Conservation (phyloP, 92 coral and sea anemone genomes). For the Bergia sp. region DNA sequence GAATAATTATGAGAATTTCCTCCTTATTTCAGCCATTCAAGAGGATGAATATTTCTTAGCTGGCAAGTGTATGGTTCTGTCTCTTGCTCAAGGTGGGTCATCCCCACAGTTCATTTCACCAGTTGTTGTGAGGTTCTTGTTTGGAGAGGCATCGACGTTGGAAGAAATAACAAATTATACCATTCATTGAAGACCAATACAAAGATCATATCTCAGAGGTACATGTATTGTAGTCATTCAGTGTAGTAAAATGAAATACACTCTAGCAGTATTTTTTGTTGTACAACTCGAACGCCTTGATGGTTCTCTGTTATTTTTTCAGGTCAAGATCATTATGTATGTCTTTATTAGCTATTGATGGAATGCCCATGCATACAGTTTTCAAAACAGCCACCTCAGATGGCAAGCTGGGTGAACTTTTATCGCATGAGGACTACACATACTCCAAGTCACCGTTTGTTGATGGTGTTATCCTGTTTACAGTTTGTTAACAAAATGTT, state of each 20-base stretch:
- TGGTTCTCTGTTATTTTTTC: no score
- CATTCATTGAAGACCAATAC: neutral
- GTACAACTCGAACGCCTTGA: no score
- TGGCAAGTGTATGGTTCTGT: constrained; percentile 10
- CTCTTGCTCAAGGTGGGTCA: constrained; percentile 4
- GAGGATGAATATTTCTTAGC: constrained; percentile 2
- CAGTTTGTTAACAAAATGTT: neutral
- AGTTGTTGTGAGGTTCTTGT: neutral
- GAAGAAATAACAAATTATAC: neutral
- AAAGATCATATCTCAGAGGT: neutral
- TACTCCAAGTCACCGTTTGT: no score
- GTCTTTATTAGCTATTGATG: no score
- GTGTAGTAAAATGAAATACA: no score
- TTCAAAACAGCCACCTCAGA: no score
- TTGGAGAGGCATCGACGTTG: neutral
- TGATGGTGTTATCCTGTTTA: no score
- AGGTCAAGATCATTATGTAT: no score
- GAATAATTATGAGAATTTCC: constrained; percentile 12
- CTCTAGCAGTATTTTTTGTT: no score
- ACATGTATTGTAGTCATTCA: neutral
- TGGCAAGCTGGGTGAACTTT: no score
- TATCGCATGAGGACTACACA: no score
- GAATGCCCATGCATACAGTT: no score
- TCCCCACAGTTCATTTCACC: neutral
- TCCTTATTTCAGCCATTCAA: constrained; percentile 15